phyloP scores from a whole-genome alignment of 2,797 vertebrate genomes.

The Simalia tracyae region DNA sequence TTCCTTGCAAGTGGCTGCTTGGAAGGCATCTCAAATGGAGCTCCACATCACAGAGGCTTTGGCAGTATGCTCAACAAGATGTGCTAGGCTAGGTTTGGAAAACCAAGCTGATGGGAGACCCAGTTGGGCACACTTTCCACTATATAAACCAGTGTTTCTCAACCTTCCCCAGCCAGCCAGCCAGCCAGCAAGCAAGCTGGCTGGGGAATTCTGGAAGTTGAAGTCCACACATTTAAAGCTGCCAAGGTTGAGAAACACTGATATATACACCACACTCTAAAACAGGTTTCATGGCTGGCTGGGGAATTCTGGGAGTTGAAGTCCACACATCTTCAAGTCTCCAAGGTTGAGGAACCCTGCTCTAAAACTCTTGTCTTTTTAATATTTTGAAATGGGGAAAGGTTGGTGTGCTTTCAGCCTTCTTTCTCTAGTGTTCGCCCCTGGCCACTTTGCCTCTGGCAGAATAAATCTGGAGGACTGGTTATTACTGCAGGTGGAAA shows the following conservation, averaged over 20 bases:
- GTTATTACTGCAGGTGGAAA: not conserved
- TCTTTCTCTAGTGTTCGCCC: too few relatives aligned
- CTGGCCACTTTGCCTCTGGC: not conserved
- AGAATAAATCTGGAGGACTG: not conserved
- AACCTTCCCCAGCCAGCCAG: too few relatives aligned
- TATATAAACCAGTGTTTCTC: not conserved
- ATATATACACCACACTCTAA: too few relatives aligned
- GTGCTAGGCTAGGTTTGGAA: not conserved
- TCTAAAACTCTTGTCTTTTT: not conserved
- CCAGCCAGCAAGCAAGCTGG: too few relatives aligned
- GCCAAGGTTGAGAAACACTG: too few relatives aligned
- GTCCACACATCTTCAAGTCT: too few relatives aligned
- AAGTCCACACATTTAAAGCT: too few relatives aligned
- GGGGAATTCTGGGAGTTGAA: too few relatives aligned
- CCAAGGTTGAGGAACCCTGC: too few relatives aligned
- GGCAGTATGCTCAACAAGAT: not conserved
- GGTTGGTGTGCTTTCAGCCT: too few relatives aligned
- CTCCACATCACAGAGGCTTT: not conserved
- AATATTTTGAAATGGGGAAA: not conserved
- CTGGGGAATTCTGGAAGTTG: too few relatives aligned
- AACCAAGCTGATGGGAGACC: not conserved
- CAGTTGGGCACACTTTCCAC: not conserved
- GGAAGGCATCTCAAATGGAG: not conserved
- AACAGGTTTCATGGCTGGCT: too few relatives aligned
- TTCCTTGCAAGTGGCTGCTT: not conserved